These are phyloP conservation scores for Latheticus oryzae DNA, from an alignment of 2,888 invertebrate genomes.

Conservation along the genomic window DNA sequence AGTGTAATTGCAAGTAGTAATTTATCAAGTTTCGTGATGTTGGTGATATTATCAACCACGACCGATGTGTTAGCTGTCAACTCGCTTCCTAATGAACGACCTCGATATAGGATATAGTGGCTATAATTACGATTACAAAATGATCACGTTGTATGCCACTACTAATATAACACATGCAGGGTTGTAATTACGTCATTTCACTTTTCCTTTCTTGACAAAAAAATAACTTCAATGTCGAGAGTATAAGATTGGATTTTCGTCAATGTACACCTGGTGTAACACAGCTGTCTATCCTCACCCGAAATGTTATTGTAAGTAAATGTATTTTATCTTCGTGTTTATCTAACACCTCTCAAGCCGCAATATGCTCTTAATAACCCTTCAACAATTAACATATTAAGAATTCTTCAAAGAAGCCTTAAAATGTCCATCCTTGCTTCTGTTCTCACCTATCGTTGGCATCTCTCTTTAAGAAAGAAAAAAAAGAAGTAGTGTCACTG, in stretches of 20 bases:
- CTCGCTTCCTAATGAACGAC: conserved; percentile 16
- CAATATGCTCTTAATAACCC: conserved; percentile 40
- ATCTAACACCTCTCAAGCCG: conserved; percentile 54
- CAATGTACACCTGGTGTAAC: conserved; percentile 52
- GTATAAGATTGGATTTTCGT: conserved; percentile 24
- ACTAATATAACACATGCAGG: not conserved
- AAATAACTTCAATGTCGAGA: conserved; percentile 5
- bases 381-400: conserved; percentile 23
- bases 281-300: conserved; percentile 55
- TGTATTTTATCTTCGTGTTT: conserved; percentile 54
- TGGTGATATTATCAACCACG: conserved; percentile 40
- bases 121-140: conserved; percentile 9
- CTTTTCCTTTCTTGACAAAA: not conserved
- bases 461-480: conserved; percentile 28
- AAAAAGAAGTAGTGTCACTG: conserved; percentile 31
- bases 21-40: conserved; percentile 39
- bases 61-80: conserved; percentile 34
- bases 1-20: conserved; percentile 32
- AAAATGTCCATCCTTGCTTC: conserved; percentile 45
- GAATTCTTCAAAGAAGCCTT: conserved; percentile 44
- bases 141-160: conserved; percentile 1
- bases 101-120: conserved; percentile 1
- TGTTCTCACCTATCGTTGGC: conserved; percentile 46
- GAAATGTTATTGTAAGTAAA: conserved; percentile 57
- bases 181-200: not conserved